phyloP scores from a whole-genome alignment of 2,797 vertebrate species.

The Erithacus rubecula region DNA sequence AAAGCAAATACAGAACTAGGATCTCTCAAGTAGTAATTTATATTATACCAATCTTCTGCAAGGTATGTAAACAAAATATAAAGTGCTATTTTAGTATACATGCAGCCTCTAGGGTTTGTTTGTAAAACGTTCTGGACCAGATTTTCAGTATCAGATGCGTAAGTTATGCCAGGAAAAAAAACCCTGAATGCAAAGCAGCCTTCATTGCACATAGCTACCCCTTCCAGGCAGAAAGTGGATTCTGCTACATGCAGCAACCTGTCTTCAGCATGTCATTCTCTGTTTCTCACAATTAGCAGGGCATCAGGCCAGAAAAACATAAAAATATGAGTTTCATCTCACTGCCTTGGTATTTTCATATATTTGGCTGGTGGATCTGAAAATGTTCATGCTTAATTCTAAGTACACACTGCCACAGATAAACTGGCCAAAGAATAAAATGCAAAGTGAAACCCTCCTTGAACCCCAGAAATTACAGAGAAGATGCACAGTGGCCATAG shows the following conservation, averaged over 20 bases:
- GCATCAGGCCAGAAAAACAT: background rate
- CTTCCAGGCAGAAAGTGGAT: background rate
- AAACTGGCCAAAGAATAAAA: background rate
- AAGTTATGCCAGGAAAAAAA: background rate
- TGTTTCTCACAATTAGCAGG: background rate
- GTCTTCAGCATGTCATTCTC: background rate
- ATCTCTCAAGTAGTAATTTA: slow-evolving; percentile 8
- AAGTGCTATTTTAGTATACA: slow-evolving; percentile 19
- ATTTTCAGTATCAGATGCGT: background rate
- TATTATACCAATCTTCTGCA: background rate
- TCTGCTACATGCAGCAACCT: background rate
- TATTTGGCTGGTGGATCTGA: background rate
- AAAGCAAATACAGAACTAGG: slow-evolving; percentile 21
- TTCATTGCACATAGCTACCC: background rate
- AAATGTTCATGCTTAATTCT: background rate
- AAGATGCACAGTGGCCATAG: background rate
- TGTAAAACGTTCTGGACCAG: background rate
- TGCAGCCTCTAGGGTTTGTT: slow-evolving; percentile 6
- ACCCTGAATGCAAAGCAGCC: background rate
- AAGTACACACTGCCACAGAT: background rate
- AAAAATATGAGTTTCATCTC: background rate
- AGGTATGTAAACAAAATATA: slow-evolving; percentile 30
- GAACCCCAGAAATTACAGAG: background rate
- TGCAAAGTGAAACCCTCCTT: background rate
- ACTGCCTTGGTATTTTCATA: background rate